Evolutionary conservation across 1,140 invertebrate species (phyloP).

Genomic region (Agrilus planipennis): DNA sequence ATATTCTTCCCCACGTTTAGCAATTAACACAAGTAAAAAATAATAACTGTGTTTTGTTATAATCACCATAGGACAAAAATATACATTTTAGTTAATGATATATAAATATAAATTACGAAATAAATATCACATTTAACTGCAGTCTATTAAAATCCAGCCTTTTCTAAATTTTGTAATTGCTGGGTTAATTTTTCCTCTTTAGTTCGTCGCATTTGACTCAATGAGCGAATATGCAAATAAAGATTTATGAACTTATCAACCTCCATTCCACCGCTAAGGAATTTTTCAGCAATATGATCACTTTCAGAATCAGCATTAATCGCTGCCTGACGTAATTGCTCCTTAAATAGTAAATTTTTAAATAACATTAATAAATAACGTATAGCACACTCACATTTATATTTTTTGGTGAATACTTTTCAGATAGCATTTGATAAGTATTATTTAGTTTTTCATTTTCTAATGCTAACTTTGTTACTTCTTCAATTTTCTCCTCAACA

Average conservation of each 20-base stretch:
- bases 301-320: constrained; percentile 59
- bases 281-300: constrained; percentile 61
- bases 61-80: too few species aligned
- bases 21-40: too few species aligned
- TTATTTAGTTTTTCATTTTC: constrained; percentile 55
- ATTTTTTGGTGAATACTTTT: constrained; percentile 58
- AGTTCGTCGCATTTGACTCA: constrained; percentile 58
- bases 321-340: constrained; percentile 43
- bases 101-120: too few species aligned
- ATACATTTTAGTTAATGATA: too few species aligned
- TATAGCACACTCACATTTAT: constrained; percentile 52
- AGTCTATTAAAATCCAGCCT: constrained; percentile 45
- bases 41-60: too few species aligned
- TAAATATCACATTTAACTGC: too few species aligned
- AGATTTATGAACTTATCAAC: constrained; percentile 59
- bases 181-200: constrained; percentile 64
- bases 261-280: constrained; percentile 59
- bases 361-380: too few species aligned
- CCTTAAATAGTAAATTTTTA: constrained; percentile 26
- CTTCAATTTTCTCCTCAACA: constrained; percentile 49
- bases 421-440: constrained; percentile 55
- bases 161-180: constrained; percentile 55
- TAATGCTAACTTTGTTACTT: constrained; percentile 52
- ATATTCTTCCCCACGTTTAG: too few species aligned
- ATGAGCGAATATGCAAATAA: constrained; percentile 54